These are phyloP conservation scores for Zootoca vivipara DNA, from an alignment of 2,113 vertebrate genomes.

Conservation along the genomic window DNA sequence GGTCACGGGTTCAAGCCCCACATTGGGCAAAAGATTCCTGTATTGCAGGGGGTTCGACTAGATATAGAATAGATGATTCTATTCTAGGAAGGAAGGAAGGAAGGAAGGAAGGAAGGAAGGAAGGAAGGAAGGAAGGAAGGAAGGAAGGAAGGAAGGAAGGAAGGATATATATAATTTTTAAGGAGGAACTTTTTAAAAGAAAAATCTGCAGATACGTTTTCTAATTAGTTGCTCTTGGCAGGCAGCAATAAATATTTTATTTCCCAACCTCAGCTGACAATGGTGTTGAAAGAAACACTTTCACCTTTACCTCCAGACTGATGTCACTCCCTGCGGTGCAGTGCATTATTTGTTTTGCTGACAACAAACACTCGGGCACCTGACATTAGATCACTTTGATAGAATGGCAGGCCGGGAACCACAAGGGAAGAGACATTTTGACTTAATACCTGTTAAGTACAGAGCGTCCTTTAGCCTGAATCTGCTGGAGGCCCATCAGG, in stretches of 20 bases:
- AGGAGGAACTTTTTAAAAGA: background rate
- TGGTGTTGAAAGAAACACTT: constrained; percentile 28
- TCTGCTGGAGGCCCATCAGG: constrained; percentile 17
- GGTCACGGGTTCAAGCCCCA: too few relatives aligned
- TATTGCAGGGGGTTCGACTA: too few relatives aligned
- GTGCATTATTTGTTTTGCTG: constrained; percentile 66
- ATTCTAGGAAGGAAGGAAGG: too few relatives aligned
- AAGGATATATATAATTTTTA: background rate
- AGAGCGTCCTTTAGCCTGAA: constrained; percentile 32
- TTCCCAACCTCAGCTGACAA: constrained; percentile 15
- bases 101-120: too few relatives aligned
- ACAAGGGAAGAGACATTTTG: constrained; percentile 54
- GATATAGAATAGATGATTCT: too few relatives aligned
- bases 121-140: too few relatives aligned
- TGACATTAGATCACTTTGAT: constrained; percentile 71
- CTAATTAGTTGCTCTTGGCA: constrained; percentile 35
- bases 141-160: background rate
- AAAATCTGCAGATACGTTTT: background rate
- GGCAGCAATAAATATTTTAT: constrained; percentile 54
- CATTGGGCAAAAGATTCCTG: too few relatives aligned
- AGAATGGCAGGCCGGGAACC: constrained; percentile 58
- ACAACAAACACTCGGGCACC: constrained; percentile 61
- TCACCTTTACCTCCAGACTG: constrained; percentile 45
- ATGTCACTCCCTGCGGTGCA: constrained; percentile 29
- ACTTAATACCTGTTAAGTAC: constrained; percentile 51